Conservation (phyloP, 1,140 invertebrate species). For the Drosophila miranda region DNA sequence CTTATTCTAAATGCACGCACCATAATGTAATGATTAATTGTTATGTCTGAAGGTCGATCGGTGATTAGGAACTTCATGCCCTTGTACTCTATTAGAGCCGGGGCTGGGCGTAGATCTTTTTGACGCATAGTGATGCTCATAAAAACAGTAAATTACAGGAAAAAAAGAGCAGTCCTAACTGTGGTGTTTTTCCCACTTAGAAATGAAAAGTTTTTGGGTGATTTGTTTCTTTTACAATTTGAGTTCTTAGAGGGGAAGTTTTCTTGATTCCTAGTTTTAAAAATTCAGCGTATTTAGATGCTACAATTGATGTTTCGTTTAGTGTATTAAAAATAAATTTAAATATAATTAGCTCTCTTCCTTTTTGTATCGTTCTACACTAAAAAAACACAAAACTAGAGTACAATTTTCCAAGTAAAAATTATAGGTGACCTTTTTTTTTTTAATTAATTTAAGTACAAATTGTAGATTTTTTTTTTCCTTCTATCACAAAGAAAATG, state of each 20-base stretch:
- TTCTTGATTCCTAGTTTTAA: conserved; percentile 41
- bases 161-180: conserved; percentile 17
- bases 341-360: conserved; percentile 25
- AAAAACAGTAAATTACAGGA: conserved; percentile 54
- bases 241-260: conserved; percentile 28
- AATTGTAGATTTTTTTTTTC: conserved; percentile 37
- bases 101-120: conserved; percentile 95
- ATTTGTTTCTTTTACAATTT: conserved; percentile 21
- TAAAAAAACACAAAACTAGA: conserved; percentile 25
- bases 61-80: conserved; percentile 98
- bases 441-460: conserved; percentile 64
- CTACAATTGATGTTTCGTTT: conserved; percentile 25
- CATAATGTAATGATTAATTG: conserved; percentile 94
- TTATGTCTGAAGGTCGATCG: conserved; percentile 96
- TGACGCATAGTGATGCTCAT: conserved; percentile 90
- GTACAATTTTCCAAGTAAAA: conserved; percentile 43
- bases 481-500: conserved; percentile 56
- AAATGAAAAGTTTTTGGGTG: conserved; percentile 24
- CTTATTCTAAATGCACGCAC: conserved; percentile 83
- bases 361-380: conserved; percentile 24
- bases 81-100: conserved; percentile 97
- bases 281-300: conserved; percentile 44
- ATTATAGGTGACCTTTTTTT: conserved; percentile 17
- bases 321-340: conserved; percentile 37
- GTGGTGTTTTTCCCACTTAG: background rate